A percentile compares a stretch with the other conserved stretches of the same genome.
Evolutionary conservation across 2,888 invertebrate species (phyloP).

Genomic region (Phlogophora meticulosa): DNA sequence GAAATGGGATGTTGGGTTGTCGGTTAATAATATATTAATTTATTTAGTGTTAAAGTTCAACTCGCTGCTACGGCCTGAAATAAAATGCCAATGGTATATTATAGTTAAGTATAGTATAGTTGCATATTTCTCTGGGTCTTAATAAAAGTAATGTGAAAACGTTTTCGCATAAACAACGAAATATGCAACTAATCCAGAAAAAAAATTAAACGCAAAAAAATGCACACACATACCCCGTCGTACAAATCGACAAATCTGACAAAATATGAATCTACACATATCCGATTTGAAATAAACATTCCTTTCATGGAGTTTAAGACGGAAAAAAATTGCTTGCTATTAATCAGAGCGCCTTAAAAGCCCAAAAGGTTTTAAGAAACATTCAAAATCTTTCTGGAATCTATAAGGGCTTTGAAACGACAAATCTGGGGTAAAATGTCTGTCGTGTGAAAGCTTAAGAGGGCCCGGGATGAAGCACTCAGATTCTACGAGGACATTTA

Average conservation of each 20-base stretch:
- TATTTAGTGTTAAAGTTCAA: too few species aligned
- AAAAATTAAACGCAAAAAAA: neutral
- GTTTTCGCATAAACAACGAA: too few species aligned
- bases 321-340: conserved; percentile 38
- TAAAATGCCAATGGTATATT: too few species aligned
- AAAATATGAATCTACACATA: neutral
- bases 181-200: too few species aligned
- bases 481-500: conserved; percentile 56
- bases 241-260: neutral
- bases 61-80: too few species aligned
- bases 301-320: neutral
- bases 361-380: conserved; percentile 37
- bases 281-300: conserved; percentile 5
- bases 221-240: neutral
- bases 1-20: too few species aligned
- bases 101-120: too few species aligned
- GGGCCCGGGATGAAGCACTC: conserved; percentile 36
- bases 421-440: conserved; percentile 47
- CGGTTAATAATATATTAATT: too few species aligned
- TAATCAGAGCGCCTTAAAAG: conserved; percentile 34
- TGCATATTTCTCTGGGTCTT: too few species aligned
- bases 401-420: conserved; percentile 46
- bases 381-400: conserved; percentile 50
- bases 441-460: conserved; percentile 48
- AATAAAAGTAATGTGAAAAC: too few species aligned